Evolutionary conservation across 2,113 vertebrate genomes (phyloP).

Genomic region (Xenus cinereus): DNA sequence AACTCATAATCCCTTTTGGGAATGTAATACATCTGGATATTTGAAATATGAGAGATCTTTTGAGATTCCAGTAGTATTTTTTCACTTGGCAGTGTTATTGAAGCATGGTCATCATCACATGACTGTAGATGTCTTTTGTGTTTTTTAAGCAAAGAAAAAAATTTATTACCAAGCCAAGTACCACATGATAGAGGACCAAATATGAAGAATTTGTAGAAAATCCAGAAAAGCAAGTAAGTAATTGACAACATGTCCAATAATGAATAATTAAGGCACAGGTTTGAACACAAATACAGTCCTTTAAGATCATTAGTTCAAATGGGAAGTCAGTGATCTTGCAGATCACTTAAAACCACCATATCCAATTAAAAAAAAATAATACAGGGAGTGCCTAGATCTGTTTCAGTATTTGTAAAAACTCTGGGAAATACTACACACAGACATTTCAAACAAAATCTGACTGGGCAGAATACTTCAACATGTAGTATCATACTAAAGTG

Average conservation of each 20-base stretch:
- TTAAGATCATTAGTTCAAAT: not conserved
- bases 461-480: accelerated
- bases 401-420: not conserved
- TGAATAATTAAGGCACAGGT: not conserved
- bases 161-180: not conserved
- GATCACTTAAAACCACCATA: not conserved
- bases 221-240: not conserved
- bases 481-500: not conserved
- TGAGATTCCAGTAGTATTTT: not conserved
- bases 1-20: not conserved
- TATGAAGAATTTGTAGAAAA: not conserved
- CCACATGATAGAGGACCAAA: not conserved
- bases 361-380: not conserved
- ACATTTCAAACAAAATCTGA: not conserved
- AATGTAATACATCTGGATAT: not conserved
- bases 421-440: not conserved
- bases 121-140: not conserved
- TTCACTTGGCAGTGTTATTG: not conserved
- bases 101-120: not conserved
- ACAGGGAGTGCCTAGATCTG: not conserved
- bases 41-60: not conserved
- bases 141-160: not conserved
- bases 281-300: not conserved
- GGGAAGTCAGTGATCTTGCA: not conserved
- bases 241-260: not conserved